These are phyloP conservation scores for Podiceps cristatus DNA, from an alignment of 2,113 vertebrate species.

Conservation along the genomic window DNA sequence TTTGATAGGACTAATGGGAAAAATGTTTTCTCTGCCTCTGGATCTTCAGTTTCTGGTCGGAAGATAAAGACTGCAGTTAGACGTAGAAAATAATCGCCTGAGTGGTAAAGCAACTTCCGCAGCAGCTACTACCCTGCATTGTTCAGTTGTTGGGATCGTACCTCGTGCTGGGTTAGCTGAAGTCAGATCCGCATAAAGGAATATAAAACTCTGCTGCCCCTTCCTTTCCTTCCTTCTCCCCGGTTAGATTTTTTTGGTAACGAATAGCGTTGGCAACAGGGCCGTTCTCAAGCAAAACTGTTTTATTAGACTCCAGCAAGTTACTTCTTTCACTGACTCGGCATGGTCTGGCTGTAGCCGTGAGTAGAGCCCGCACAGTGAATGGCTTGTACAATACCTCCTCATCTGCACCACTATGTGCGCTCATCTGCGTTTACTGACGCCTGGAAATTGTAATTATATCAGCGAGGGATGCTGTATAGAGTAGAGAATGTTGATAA, in stretches of 20 bases:
- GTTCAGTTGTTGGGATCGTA: slow-evolving; percentile 75
- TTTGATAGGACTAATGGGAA: slow-evolving; percentile 80
- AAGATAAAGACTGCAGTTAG: slow-evolving; percentile 97
- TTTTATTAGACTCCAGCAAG: slow-evolving; percentile 73
- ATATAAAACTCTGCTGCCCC: slow-evolving; percentile 64
- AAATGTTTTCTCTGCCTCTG: slow-evolving; percentile 77
- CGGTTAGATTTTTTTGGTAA: neutral
- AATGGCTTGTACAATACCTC: slow-evolving; percentile 84
- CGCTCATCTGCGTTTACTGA: slow-evolving; percentile 69
- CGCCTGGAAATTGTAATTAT: slow-evolving; percentile 75
- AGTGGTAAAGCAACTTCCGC: slow-evolving; percentile 67
- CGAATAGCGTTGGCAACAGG: slow-evolving; percentile 69
- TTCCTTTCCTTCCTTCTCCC: neutral
- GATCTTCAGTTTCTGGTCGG: slow-evolving; percentile 83
- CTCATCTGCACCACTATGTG: slow-evolving; percentile 76
- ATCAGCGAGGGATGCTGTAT: slow-evolving; percentile 82
- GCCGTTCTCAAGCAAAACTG: slow-evolving; percentile 71
- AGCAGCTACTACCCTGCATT: slow-evolving; percentile 73
- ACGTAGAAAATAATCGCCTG: slow-evolving; percentile 87
- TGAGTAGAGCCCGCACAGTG: slow-evolving; percentile 75
- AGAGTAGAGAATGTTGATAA: slow-evolving; percentile 84
- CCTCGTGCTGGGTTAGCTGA: slow-evolving; percentile 74
- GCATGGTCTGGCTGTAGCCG: slow-evolving; percentile 78
- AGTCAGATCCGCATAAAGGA: slow-evolving; percentile 77
- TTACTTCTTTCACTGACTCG: slow-evolving; percentile 73